phyloP scores from a whole-genome alignment of 2,113 vertebrate species.

The Syngnathus typhle region DNA sequence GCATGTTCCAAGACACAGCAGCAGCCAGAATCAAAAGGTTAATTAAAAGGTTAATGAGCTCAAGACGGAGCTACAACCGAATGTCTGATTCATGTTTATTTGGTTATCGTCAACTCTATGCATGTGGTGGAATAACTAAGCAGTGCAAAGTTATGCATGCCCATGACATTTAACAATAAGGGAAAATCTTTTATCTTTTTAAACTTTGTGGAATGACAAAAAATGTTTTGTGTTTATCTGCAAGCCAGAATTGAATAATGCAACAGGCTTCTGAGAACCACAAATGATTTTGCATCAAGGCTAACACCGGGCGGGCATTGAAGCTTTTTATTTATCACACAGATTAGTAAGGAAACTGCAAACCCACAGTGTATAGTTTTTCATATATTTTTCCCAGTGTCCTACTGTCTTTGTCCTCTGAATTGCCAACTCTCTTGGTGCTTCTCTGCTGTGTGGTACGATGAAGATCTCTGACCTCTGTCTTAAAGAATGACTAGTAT shows the following conservation, averaged over 20 bases:
- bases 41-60: slow-evolving; percentile 50
- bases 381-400: too few relatives aligned
- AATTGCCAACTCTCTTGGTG: too few relatives aligned
- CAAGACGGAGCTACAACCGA: slow-evolving; percentile 18
- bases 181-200: background rate
- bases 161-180: slow-evolving; percentile 26
- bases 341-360: background rate
- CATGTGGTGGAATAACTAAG: slow-evolving; percentile 3
- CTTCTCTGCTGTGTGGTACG: too few relatives aligned
- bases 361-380: too few relatives aligned
- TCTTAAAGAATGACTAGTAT: too few relatives aligned
- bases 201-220: background rate
- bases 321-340: background rate
- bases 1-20: slow-evolving; percentile 26
- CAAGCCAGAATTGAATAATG: background rate
- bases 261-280: background rate
- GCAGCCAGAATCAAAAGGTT: slow-evolving; percentile 45
- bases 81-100: slow-evolving; percentile 16
- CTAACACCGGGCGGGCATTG: background rate
- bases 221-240: background rate
- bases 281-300: background rate
- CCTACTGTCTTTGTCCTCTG: too few relatives aligned
- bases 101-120: slow-evolving; percentile 18
- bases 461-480: too few relatives aligned
- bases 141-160: slow-evolving; percentile 3